Base-by-base conservation (phyloP, 1,140 invertebrate species). In the Cyclargus thomasi region DNA sequence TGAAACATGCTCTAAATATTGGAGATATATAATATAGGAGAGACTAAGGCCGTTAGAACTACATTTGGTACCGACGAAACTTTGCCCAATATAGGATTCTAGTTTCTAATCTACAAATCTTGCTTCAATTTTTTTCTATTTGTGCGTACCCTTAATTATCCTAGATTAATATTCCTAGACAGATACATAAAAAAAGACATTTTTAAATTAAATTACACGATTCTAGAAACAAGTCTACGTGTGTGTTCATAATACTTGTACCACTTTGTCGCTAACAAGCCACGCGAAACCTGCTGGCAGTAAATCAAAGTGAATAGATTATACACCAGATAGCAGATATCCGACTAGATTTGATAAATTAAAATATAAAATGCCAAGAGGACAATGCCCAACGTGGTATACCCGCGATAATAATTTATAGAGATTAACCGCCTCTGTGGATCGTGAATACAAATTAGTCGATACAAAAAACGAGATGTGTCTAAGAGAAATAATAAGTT, bases 381-480 rank as follows among this genome's bases (percentile, higher is more conserved):
- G 17, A 59, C 55, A 59, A 22, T 59, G 55, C 20, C 55, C 17
- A 59, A 59, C 55, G 20, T 20, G 18, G 21, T 18, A 59, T 59
- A 59, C 55, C 2, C 18, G 20, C 10, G 20, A 59, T 59, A 59
- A 59, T 85, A 59, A 59, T 85, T 88, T 87, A 85, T 88, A 84
- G 75, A 81, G 81, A 86, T 76, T 83, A 86, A 83, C 77, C 75
- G 79, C 76, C 80, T 85, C 86, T 85, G 83, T 82, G 81, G 83
- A 85, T 88, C 80, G 82, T 85, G 87, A 90, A 88, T 90, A 85
- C 87, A 88, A 87, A 90, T 87, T 80, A 87, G 79, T 74, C 67
- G 71, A 78, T 76, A 86, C 80, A 87, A 88, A 59, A 90, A 90
- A 87, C 84, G 73, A 89, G 82, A 89, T 86, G 77, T 83, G 85